Conservation (phyloP, 2,888 invertebrate genomes). For the Platycnemis pennipes region DNA sequence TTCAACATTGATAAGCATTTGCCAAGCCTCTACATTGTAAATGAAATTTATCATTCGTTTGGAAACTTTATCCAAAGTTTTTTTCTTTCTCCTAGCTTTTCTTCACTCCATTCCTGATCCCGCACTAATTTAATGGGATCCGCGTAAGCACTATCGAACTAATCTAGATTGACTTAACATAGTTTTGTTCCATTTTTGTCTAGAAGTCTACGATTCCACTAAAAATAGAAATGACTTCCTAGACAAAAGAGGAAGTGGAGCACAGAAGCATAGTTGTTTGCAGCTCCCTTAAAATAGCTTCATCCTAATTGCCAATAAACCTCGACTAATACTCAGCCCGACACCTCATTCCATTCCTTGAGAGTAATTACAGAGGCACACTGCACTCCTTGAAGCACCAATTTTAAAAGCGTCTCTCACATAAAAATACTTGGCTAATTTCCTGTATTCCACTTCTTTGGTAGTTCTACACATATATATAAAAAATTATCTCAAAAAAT, state of each 20-base stretch:
- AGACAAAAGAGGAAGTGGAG: constrained; percentile 28
- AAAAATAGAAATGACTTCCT: constrained; percentile 10
- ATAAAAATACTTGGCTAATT: background rate
- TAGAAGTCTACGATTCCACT: background rate
- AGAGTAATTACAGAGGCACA: background rate
- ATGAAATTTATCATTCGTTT: no score
- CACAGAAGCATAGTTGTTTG: constrained; percentile 7
- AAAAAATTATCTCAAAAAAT: no score
- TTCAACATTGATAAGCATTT: no score
- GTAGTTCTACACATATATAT: no score
- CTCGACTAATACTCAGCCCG: background rate
- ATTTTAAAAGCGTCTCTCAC: background rate
- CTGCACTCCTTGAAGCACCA: no score
- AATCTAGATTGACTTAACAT: background rate
- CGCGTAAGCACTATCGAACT: no score
- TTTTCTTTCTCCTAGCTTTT: no score
- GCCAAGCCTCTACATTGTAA: no score
- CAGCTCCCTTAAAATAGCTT: constrained; percentile 36
- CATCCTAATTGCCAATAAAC: constrained; percentile 27
- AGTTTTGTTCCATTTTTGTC: background rate
- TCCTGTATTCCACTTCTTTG: no score
- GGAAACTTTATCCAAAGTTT: no score
- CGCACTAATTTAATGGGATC: no score
- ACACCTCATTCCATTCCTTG: background rate
- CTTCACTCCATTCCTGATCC: no score